These are phyloP conservation scores for Sarcophaga rosellei DNA, from an alignment of 2,888 invertebrate genomes.

Conservation along the genomic window DNA sequence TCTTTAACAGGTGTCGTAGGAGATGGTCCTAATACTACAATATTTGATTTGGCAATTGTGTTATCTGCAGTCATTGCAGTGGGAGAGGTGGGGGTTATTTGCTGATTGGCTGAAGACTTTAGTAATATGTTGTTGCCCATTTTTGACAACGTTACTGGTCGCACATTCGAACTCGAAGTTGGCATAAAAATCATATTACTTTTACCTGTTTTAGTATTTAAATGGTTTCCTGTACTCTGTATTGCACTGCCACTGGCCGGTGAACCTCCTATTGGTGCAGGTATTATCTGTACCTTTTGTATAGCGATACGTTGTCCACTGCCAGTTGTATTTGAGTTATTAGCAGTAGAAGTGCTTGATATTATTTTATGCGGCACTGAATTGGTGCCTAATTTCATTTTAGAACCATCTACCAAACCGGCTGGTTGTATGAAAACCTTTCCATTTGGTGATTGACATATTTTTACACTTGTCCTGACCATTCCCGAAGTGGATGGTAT, in stretches of 20 bases:
- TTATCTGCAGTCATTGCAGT: conserved; percentile 70
- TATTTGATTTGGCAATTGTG: conserved; percentile 73
- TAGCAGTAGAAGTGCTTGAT: conserved; percentile 59
- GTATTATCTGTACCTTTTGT: conserved; percentile 80
- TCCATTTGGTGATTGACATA: conserved; percentile 79
- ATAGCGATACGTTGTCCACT: conserved; percentile 76
- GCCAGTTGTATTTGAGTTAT: conserved; percentile 71
- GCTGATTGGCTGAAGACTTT: conserved; percentile 58
- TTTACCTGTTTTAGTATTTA: conserved; percentile 71
- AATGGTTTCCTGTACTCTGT: conserved; percentile 67
- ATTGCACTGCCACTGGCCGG: conserved; percentile 67
- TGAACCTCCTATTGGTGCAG: conserved; percentile 73
- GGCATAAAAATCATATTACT: conserved; percentile 79
- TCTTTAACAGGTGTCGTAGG: conserved; percentile 34
- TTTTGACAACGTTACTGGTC: conserved; percentile 68
- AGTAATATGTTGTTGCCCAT: conserved; percentile 64
- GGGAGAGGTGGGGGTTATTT: conserved; percentile 53
- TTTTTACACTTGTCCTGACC: conserved; percentile 77
- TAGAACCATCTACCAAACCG: conserved; percentile 71
- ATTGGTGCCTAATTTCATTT: conserved; percentile 65
- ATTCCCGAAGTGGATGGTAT: conserved; percentile 73
- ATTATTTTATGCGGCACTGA: conserved; percentile 69
- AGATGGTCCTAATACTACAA: conserved; percentile 74
- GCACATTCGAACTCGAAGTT: conserved; percentile 66
- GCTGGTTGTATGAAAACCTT: conserved; percentile 79